A percentile compares a stretch with the other conserved stretches of the same genome.
These are phyloP conservation scores for Dolichomitus sp. DNA, from an alignment of 2,888 invertebrate species.

Conservation along the genomic window DNA sequence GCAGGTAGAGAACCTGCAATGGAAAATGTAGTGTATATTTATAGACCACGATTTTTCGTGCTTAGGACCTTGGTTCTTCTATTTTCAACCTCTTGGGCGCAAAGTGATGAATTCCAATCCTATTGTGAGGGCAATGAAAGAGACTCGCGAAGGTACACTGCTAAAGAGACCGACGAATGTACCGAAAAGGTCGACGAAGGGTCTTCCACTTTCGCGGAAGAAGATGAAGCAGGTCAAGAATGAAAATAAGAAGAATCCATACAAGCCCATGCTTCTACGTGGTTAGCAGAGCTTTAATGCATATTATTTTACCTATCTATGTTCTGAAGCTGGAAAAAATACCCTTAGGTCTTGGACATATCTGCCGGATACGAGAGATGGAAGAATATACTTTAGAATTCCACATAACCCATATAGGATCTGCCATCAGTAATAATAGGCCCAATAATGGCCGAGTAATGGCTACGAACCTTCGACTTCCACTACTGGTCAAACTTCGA, in stretches of 20 bases:
- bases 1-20: conserved; percentile 45
- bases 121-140: conserved; percentile 20
- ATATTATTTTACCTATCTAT: background rate
- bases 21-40: conserved; percentile 3
- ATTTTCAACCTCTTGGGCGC: conserved; percentile 7
- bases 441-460: too few species aligned
- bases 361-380: too few species aligned
- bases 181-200: conserved; percentile 9
- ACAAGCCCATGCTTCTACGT: background rate
- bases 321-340: background rate
- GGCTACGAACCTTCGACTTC: too few species aligned
- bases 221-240: conserved; percentile 16
- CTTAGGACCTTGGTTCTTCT: background rate
- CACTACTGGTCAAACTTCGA: too few species aligned
- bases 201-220: conserved; percentile 8
- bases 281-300: background rate
- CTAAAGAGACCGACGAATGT: conserved; percentile 4
- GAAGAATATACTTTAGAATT: too few species aligned
- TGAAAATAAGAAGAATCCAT: conserved; percentile 2
- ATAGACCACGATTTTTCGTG: conserved; percentile 10
- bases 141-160: background rate
- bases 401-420: too few species aligned
- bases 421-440: too few species aligned
- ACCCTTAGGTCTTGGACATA: too few species aligned
- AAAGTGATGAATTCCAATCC: background rate